phyloP scores from a whole-genome alignment of 2,113 vertebrate species.

The Piaya cayana region DNA sequence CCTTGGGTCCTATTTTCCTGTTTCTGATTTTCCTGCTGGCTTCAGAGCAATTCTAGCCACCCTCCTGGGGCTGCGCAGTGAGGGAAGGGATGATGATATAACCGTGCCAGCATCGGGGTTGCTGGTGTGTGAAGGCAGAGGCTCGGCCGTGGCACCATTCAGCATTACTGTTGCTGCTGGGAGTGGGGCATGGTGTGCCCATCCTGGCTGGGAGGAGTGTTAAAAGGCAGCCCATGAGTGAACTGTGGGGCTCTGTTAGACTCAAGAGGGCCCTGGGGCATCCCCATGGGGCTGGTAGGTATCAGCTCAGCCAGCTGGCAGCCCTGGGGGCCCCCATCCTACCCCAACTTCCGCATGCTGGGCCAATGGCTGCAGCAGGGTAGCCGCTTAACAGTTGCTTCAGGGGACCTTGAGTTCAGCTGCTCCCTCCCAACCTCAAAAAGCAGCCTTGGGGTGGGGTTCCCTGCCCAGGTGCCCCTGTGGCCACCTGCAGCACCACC shows the following conservation, averaged over 20 bases:
- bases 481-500: background rate
- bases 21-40: background rate
- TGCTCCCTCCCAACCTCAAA: background rate
- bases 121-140: fast-evolving
- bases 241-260: background rate
- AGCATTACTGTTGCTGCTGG: background rate
- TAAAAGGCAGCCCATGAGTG: background rate
- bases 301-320: background rate
- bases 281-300: background rate
- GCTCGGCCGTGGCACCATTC: background rate
- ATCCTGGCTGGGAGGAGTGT: background rate
- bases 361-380: fast-evolving
- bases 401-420: background rate
- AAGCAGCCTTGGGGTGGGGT: background rate
- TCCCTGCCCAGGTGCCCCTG: fast-evolving
- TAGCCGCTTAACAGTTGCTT: background rate
- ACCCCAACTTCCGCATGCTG: background rate
- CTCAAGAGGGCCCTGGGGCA: background rate
- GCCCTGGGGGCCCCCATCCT: fast-evolving
- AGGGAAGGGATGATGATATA: background rate
- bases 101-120: background rate
- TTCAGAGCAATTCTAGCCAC: background rate
- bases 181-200: background rate
- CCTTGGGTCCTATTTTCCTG: background rate
- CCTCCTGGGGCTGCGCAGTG: fast-evolving